Base-by-base conservation (phyloP, 2,113 vertebrate species). In the Charadrius vociferus region DNA sequence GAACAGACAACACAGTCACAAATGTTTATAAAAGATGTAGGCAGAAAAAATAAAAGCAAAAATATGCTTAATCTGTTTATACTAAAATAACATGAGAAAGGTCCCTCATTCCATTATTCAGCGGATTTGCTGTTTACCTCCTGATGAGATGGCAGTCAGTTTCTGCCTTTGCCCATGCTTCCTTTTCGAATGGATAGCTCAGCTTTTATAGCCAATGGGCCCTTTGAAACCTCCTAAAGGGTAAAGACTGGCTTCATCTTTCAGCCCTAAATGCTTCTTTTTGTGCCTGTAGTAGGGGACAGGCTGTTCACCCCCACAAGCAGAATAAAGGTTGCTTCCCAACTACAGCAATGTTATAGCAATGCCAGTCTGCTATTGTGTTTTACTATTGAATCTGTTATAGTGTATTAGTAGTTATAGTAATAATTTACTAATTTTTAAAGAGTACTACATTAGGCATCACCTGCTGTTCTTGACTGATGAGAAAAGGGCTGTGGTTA, bases 21-120 rank as follows among this genome's bases (percentile, higher is more conserved):
- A 79, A 67, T 65, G 73, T 91, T 96, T 85, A 81, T 87, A 90
- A 81, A 87, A 95, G 7, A 86, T 65, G 63, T 81, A 93, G 79
- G 79, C 26, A 50, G 84, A 91, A 91, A 81, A 93, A 90, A 88
- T 73, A 79, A 94, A 84, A 86, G 62, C 32, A 78, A 93, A 96
- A 94, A 91, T 68, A 93, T 81, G 78, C 61, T 95, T 93, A 52
- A 97, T 93, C 65, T 96, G n/a, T 19, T 75, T 81, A 79, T 59
- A 91, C 65, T 56, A 68, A 56, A 49, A 56, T 59, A 96, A 94
- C 65, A 85, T 22, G 52, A 75, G 36, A 72, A 91, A 85, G n/a
- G 87, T 91, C 23, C 23, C 43, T 75, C 47, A 49, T 93, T 88
- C 61, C 77, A 79, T 87, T 95, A 91, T 89, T 81, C 89, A 93